Conservation (phyloP, 1,140 invertebrate species). For the Luehdorfia chinensis region DNA sequence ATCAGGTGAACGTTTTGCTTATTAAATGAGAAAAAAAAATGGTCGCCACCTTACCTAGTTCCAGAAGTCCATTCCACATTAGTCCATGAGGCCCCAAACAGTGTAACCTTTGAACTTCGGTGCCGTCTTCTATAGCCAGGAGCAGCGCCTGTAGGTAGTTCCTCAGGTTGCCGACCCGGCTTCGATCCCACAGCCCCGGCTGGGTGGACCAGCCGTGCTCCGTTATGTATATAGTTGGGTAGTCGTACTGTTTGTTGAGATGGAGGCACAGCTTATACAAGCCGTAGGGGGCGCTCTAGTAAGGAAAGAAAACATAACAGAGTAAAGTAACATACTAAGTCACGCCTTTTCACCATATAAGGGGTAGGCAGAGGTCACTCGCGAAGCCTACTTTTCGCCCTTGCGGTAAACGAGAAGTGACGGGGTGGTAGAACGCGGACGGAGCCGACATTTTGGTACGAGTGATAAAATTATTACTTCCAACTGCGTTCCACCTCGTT, state of each 20-base stretch:
- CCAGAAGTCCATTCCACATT: conserved; percentile 87
- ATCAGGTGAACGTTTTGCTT: too few species aligned
- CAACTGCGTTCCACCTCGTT: too few species aligned
- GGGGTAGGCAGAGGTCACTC: too few species aligned
- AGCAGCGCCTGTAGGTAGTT: conserved; percentile 81
- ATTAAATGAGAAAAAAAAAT: too few species aligned
- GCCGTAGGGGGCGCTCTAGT: conserved; percentile 80
- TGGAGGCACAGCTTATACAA: conserved; percentile 81
- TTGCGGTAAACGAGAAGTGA: too few species aligned
- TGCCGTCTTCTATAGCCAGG: conserved; percentile 81
- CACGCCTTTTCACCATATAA: too few species aligned
- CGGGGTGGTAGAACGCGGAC: too few species aligned
- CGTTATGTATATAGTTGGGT: conserved; percentile 80
- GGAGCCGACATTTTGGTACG: too few species aligned
- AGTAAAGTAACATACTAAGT: background rate
- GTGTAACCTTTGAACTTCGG: conserved; percentile 82
- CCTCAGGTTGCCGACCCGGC: conserved; percentile 52
- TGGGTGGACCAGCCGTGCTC: conserved; percentile 83
- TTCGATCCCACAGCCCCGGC: conserved; percentile 26
- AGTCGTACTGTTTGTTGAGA: conserved; percentile 80
- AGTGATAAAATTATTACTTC: too few species aligned
- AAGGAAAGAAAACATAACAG: conserved; percentile 13
- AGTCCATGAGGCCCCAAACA: conserved; percentile 85
- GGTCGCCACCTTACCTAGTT: conserved; percentile 79
- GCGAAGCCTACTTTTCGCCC: too few species aligned